Evolutionary conservation across 2,113 vertebrate genomes (phyloP).

Genomic region (Alectura lathami): DNA sequence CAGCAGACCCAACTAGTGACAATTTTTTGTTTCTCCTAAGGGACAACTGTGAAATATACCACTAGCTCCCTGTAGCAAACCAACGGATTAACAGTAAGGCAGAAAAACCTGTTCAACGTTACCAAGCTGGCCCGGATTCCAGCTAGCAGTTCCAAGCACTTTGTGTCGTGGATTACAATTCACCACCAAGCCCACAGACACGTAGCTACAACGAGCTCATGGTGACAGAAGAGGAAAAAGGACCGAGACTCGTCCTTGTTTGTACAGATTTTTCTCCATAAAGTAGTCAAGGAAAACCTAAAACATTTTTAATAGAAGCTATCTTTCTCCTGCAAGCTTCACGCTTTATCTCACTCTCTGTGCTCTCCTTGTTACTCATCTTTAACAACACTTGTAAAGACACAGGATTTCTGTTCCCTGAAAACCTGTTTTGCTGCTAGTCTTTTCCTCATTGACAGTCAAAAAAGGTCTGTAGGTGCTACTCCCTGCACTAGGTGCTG

Average conservation of each 20-base stretch:
- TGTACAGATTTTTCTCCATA: slow-evolving; percentile 40
- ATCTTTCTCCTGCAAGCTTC: slow-evolving; percentile 36
- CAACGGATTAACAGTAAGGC: slow-evolving; percentile 38
- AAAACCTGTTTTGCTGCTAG: slow-evolving; percentile 26
- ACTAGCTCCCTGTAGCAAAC: slow-evolving; percentile 15
- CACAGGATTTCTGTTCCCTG: not conserved
- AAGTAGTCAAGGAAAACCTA: slow-evolving; percentile 46
- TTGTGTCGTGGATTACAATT: slow-evolving; percentile 37
- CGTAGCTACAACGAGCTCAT: slow-evolving; percentile 8
- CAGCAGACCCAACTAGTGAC: not conserved
- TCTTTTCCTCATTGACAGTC: not conserved
- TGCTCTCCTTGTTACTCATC: slow-evolving; percentile 33
- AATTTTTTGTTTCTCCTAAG: not conserved
- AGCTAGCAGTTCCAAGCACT: slow-evolving; percentile 33
- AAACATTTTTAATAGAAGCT: slow-evolving; percentile 40
- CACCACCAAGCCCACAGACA: slow-evolving; percentile 34
- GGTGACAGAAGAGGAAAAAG: slow-evolving; percentile 5
- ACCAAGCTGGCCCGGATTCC: slow-evolving; percentile 47
- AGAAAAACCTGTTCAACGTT: slow-evolving; percentile 24
- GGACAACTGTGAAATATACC: slow-evolving; percentile 1
- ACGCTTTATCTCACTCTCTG: slow-evolving; percentile 2
- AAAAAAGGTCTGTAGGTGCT: not conserved
- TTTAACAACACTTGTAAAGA: not conserved
- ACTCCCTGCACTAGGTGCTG: not conserved
- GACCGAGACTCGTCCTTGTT: slow-evolving; percentile 7